These are phyloP conservation scores for Paracanthobrama guichenoti DNA, from an alignment of 2,113 vertebrate genomes.

Conservation along the genomic window DNA sequence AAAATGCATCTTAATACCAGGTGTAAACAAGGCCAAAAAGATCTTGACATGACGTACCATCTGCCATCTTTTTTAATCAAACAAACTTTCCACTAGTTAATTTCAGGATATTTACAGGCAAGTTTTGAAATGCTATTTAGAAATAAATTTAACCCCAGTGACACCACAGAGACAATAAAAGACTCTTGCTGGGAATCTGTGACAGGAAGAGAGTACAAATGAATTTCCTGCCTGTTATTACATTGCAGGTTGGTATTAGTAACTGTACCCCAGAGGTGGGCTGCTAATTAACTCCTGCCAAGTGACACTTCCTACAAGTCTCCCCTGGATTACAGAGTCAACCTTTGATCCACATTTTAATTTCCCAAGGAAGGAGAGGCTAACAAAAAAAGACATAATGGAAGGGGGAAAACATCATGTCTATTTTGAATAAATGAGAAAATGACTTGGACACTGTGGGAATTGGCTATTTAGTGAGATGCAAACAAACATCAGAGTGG, in stretches of 20 bases:
- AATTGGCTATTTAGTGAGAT: constrained; percentile 42
- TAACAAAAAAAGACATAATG: constrained; percentile 1
- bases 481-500: background rate
- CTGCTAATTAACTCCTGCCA: constrained; percentile 60
- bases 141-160: background rate
- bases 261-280: constrained; percentile 56
- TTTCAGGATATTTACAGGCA: background rate
- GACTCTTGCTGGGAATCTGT: constrained; percentile 2
- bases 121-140: constrained; percentile 6
- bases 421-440: constrained; percentile 56
- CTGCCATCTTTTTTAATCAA: constrained; percentile 12
- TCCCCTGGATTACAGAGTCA: constrained; percentile 55
- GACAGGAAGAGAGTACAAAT: constrained; percentile 46
- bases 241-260: constrained; percentile 51
- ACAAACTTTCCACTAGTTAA: background rate
- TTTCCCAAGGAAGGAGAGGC: constrained; percentile 55
- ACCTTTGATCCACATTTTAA: constrained; percentile 62
- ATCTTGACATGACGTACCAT: background rate
- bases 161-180: background rate
- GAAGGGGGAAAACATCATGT: constrained; percentile 33
- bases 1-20: no score
- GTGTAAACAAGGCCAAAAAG: background rate
- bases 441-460: constrained; percentile 44
- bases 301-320: constrained; percentile 59
- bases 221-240: constrained; percentile 57